These are phyloP conservation scores for Hymenochirus boettgeri DNA, from an alignment of 2,113 vertebrate species.

Conservation along the genomic window DNA sequence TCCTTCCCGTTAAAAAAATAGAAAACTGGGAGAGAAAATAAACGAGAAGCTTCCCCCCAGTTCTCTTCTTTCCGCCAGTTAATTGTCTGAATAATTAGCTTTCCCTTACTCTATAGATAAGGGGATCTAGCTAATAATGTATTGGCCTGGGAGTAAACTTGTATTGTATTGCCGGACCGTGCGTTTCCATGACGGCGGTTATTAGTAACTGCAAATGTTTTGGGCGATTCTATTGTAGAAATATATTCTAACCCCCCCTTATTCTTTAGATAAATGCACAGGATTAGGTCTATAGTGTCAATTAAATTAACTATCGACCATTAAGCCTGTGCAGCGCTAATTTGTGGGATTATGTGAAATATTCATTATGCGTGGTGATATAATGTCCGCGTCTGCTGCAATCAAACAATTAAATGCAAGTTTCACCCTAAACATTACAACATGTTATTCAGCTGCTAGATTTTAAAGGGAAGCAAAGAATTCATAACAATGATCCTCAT, in stretches of 20 bases:
- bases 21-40: too few relatives aligned
- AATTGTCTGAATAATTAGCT: conserved; percentile 35
- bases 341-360: too few relatives aligned
- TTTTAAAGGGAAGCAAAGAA: too few relatives aligned
- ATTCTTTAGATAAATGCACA: conserved; percentile 14
- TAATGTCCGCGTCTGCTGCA: too few relatives aligned
- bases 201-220: conserved; percentile 69
- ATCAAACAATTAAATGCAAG: too few relatives aligned
- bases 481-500: too few relatives aligned
- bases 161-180: conserved; percentile 60
- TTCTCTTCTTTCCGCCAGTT: conserved; percentile 1
- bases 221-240: conserved; percentile 58
- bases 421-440: too few relatives aligned
- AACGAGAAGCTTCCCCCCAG: too few relatives aligned
- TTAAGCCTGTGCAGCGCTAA: neutral
- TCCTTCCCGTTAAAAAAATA: too few relatives aligned
- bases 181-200: conserved; percentile 66
- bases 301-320: neutral
- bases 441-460: too few relatives aligned
- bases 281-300: neutral
- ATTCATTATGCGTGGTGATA: too few relatives aligned
- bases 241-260: conserved; percentile 48
- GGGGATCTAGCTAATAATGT: conserved; percentile 65
- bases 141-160: conserved; percentile 67
- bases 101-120: conserved; percentile 26